Evolutionary conservation across 2,797 vertebrate genomes (phyloP).

Genomic region (Pristis pectinata): DNA sequence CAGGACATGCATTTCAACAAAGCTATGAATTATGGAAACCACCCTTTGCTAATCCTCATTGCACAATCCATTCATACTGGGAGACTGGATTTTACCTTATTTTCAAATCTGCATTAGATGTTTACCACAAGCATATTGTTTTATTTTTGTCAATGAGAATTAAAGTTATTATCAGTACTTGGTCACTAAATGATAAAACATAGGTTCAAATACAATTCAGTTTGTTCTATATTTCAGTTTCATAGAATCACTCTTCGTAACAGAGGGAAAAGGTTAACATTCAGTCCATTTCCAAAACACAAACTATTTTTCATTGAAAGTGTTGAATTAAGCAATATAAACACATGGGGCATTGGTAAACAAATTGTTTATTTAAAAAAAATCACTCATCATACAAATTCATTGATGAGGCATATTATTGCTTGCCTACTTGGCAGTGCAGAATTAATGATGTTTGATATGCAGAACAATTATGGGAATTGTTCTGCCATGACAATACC

Average conservation of each 20-base stretch:
- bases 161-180: background rate
- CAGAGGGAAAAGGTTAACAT: background rate
- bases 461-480: background rate
- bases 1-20: background rate
- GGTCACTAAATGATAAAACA: background rate
- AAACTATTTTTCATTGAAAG: background rate
- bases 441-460: background rate
- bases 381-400: too few species aligned
- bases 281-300: too few species aligned
- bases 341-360: background rate
- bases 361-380: background rate
- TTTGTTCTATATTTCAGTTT: background rate
- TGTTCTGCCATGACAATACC: too few species aligned
- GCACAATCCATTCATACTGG: background rate
- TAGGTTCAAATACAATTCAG: background rate
- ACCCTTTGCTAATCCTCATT: background rate
- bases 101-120: background rate
- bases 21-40: too few species aligned
- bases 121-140: background rate
- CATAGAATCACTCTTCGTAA: background rate
- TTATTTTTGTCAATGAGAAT: background rate
- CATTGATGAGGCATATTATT: background rate
- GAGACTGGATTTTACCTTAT: background rate
- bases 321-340: background rate
- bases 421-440: background rate